Evolutionary conservation across 2,113 vertebrate species (phyloP), one percentile per base, ranked within the genome.

Genomic region (Eolophus roseicapilla): DNA sequence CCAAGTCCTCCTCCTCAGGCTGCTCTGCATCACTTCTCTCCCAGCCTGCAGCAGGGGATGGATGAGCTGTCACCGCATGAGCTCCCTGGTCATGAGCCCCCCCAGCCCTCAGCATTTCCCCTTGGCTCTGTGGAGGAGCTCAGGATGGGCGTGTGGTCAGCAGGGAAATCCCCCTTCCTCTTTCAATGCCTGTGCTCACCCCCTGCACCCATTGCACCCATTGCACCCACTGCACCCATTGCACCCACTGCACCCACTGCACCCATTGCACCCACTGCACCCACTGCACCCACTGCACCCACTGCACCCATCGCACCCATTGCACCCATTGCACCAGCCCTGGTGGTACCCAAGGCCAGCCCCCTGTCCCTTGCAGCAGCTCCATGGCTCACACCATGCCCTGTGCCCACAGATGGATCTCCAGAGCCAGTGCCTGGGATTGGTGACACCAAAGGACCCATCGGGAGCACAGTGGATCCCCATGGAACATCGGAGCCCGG

Each of bases 381-480:
- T 2, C 0, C 0, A 55, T 11, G 18, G 18, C 21, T 86, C n/a
- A 71, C 11, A 0, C 50, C 7, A 0, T 25, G 33, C n/a, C n/a
- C 78, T 1, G 13, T 67, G 44, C 46, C 39, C 50, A 6, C 77
- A 82, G 92, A 1, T 37, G 21, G 1, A 39, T 18, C 12, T 0
- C 13, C 50, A 1, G 3, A 6, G 16, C 24, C 0, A 2, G 6
- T 1, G 2, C 1, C 25, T 0, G 0, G 16, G 13, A 17, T 20
- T 3, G 2, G 31, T 12, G 57, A 7, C 17, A 0, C 1, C 0
- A 9, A 11, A 17, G 70, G 59, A 77, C 17, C 2, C 8, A 7
- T 8, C 1, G 0, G 47, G 13, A 49, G 12, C 43, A 37, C 49
- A 1, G 6, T 1, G 31, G 37, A 27, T n/a, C 50, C 64, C 17